Percentiles rank a stretch among this genome's conserved stretches.
Evolutionary conservation across 2,888 invertebrate genomes (phyloP).

Genomic region (Anarsia innoxiella): DNA sequence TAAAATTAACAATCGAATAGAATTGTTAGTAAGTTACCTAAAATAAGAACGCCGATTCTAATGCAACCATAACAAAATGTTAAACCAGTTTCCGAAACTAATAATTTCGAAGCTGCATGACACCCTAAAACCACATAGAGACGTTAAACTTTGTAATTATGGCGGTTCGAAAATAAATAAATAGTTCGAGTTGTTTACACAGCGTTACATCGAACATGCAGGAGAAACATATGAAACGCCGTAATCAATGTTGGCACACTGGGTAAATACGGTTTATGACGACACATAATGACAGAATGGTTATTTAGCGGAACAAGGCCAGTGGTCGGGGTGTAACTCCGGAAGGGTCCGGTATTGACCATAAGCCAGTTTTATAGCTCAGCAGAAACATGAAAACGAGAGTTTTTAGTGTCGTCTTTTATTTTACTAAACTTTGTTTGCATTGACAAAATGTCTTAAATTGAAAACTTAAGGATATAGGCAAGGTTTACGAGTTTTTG

Average conservation of each 20-base stretch:
- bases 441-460: too few species aligned
- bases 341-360: background rate
- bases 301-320: conserved; percentile 23
- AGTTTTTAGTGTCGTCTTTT: too few species aligned
- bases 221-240: conserved; percentile 23
- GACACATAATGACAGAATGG: conserved; percentile 39
- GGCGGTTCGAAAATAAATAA: conserved; percentile 1
- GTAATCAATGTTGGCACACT: conserved; percentile 28
- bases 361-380: too few species aligned
- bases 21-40: too few species aligned
- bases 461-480: too few species aligned
- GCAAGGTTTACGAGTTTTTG: too few species aligned
- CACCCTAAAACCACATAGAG: background rate
- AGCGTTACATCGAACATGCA: conserved; percentile 1
- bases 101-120: background rate
- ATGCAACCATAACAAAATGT: too few species aligned
- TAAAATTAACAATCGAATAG: too few species aligned
- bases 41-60: too few species aligned
- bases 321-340: background rate
- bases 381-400: too few species aligned
- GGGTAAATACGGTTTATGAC: conserved; percentile 46
- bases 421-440: too few species aligned
- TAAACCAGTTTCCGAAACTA: too few species aligned
- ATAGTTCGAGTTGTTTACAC: conserved; percentile 4
- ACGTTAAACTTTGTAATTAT: background rate